Percentiles rank a stretch among this genome's conserved stretches.
These are phyloP conservation scores for Labroides dimidiatus DNA, from an alignment of 2,797 vertebrate species.

Conservation along the genomic window DNA sequence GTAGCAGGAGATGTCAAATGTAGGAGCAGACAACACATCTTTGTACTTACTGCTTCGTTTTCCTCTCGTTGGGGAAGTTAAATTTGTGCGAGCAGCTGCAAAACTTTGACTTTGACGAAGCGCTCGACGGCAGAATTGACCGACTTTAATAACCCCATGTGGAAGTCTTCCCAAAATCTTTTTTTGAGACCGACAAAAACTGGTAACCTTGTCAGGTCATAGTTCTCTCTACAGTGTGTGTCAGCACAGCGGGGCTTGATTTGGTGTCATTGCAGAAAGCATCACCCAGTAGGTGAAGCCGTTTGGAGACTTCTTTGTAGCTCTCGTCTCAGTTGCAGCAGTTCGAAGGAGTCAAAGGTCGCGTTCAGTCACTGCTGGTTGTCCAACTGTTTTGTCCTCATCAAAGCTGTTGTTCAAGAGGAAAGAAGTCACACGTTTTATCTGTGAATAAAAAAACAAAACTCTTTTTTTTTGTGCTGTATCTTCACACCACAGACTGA, in stretches of 20 bases:
- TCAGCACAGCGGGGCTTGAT: background rate
- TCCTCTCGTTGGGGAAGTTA: too few relatives aligned
- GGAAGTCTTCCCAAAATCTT: background rate
- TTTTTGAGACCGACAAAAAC: slow-evolving; percentile 14
- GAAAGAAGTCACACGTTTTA: background rate
- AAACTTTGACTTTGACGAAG: background rate
- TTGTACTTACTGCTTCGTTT: background rate
- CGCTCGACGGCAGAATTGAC: background rate
- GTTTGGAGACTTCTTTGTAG: slow-evolving; percentile 2
- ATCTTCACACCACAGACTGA: background rate
- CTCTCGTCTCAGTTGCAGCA: slow-evolving; percentile 14
- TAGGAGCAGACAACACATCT: background rate
- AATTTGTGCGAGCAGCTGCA: background rate
- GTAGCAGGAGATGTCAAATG: background rate
- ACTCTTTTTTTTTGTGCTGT: background rate
- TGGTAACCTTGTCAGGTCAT: slow-evolving; percentile 20
- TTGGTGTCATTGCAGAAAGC: slow-evolving; percentile 6
- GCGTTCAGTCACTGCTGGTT: slow-evolving; percentile 14
- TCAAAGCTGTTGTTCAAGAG: slow-evolving; percentile 6
- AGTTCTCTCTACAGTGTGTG: background rate
- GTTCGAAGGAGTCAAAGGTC: background rate
- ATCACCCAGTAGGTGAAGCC: slow-evolving; percentile 1
- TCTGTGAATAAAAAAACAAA: background rate
- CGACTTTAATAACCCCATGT: too few relatives aligned
- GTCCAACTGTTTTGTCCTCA: slow-evolving; percentile 30